Base-by-base conservation (phyloP, 35 echinoderm and acorn worm genomes). In the Holothuria glaberrima region DNA sequence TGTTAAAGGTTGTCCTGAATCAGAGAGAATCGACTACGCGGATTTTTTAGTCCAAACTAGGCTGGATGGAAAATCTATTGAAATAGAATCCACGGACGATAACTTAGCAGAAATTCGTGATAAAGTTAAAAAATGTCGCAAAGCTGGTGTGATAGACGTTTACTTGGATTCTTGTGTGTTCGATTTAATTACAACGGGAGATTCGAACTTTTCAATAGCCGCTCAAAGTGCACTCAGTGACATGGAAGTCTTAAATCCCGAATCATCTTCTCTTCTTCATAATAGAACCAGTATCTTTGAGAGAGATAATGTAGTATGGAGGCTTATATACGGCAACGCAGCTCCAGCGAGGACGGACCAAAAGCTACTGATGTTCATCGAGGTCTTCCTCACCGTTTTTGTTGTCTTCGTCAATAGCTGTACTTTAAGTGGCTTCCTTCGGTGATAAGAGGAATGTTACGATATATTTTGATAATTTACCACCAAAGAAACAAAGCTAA, bases 81-180 rank as follows among this genome's bases (percentile, higher is more conserved):
- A 79, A 24, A 41, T 44, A 12, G 45, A 58, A 35, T 59, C 71
- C 44, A 62, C 29, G 73, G 32, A n/a, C 17, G 70, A 62, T 30
- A 88, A 46, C 32, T 89, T 89, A 21, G 73, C 88, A 36, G 56
- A 28, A 30, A 80, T 91, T 30, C 72, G 92, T 30, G 22, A 67
- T 20, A 67, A 72, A 22, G 83, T 98, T 83, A 83, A 70, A 33
- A 94, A 98, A 75, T 98, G 95, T 72, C 66, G 87, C 25, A 31
- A 94, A 72, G 90, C 93, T 52, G 84, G 89, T 68, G 90, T 98
- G 6, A 94, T 91, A 19, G 90, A 98, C 71, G 92, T 88, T 19
- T 98, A 98, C 69, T 89, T 98, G 59, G 95, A 98, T 30, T 94
- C 92, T 12, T 98, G 95, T 80, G 95, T 98, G 76, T 97, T 97